Evolutionary conservation across 2,113 vertebrate species (phyloP), one percentile per base, ranked within the genome.

Genomic region (Ictidomys tridecemlineatus): DNA sequence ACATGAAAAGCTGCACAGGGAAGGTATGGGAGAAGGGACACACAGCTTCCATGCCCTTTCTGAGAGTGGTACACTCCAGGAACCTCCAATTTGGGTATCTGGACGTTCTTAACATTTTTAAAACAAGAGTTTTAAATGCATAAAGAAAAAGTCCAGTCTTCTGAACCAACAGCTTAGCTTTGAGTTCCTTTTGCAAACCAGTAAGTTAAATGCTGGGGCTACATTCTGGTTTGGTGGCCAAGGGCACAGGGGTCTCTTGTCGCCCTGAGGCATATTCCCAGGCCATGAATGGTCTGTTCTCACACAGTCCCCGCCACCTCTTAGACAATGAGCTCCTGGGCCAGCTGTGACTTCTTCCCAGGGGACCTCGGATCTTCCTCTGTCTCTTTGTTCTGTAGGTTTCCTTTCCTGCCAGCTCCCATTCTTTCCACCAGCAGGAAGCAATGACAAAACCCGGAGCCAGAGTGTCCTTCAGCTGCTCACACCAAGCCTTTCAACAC

Each of bases 371-470:
- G 92, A 32, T 39, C 85, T 94, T 69, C 88, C 77, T 48, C 85
- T 61, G 56, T 30, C 32, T 34, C 89, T 97, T 92, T 97, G 89
- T 94, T 79, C 53, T 2, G 11, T 11, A 2, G 12, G 30, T 69
- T 96, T 93, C 73, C 95, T 74, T 93, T 93, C 82, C 83, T 63
- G 65, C 45, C 76, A 34, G 91, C 32, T 70, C 80, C 80, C 42
- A 83, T 90, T 95, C 91, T 93, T 77, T 42, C 85, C 61, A 37
- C 51, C 86, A 70, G 92, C 95, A 97, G 96, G 97, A 97, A 96
- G 86, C 85, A 4, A n/a, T 73, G 95, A 92, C 76, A 89, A 83
- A 86, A 51, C 82, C 85, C 1, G 70, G 93, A 78, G 93, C 83
- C 34, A 17, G 74, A 73, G 82, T 86, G 78, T 91, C 92, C 95